phyloP scores from a whole-genome alignment of 2,888 invertebrate genomes.

The Drosophila melanosoma region DNA sequence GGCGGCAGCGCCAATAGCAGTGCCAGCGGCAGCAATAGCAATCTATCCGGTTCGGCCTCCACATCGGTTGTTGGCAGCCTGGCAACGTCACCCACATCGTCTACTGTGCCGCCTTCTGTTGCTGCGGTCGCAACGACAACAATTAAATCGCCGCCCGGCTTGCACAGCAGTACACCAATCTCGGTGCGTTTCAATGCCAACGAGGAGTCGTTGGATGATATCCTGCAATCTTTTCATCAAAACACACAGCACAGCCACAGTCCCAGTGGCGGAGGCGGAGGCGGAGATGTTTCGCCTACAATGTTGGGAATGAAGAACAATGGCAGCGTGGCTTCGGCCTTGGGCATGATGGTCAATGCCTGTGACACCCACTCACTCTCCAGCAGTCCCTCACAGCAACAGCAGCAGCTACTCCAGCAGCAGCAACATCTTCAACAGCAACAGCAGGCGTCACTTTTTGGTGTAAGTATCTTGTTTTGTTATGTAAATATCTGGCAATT shows the following conservation, averaged over 20 bases:
- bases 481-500: background rate
- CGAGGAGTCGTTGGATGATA: constrained; percentile 84
- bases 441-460: constrained; percentile 58
- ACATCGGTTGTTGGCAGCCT: constrained; percentile 60
- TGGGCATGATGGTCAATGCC: constrained; percentile 67
- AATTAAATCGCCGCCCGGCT: constrained; percentile 75
- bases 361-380: constrained; percentile 83
- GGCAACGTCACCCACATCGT: constrained; percentile 71
- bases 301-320: constrained; percentile 68
- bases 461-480: constrained; percentile 53
- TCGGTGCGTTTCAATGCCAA: constrained; percentile 85
- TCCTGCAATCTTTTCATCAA: constrained; percentile 83
- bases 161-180: constrained; percentile 80
- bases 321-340: constrained; percentile 57
- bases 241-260: constrained; percentile 61
- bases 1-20: constrained; percentile 64
- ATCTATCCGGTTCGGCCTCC: constrained; percentile 64
- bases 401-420: constrained; percentile 42
- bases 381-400: constrained; percentile 78
- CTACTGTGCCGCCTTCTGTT: constrained; percentile 35
- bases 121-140: constrained; percentile 2
- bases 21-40: constrained; percentile 76
- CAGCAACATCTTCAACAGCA: constrained; percentile 31
- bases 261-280: constrained; percentile 59
- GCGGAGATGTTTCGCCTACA: constrained; percentile 67